Base-by-base conservation (phyloP, 1,140 invertebrate species). In the Steinernema feltiae region DNA sequence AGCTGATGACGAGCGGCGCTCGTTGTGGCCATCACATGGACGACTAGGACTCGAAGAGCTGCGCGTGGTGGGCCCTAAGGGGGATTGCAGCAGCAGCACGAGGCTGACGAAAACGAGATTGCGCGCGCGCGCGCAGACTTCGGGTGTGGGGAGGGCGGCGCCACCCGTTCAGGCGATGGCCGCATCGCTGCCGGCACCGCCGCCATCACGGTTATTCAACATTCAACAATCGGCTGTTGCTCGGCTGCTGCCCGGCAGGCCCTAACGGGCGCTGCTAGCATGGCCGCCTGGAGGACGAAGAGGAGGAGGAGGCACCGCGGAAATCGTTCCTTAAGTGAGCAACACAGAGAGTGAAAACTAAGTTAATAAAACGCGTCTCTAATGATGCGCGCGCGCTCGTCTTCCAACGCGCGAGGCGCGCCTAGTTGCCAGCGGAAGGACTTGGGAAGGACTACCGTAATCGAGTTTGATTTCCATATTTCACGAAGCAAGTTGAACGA, bases 81-180 rank as follows among this genome's bases (percentile, higher is more conserved):
- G 53, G 53, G 53, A 63, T 63, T 63, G 53, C 53, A 63, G 24
- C 53, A n/a, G n/a, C n/a, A n/a, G n/a, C n/a, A n/a, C n/a, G n/a
- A n/a, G n/a, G n/a, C n/a, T n/a, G 53, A 63, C 53, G 53, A 63
- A 63, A 63, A 63, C 53, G 53, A 63, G 53, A 63, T 63, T 63
- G 53, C 24, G 53, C 53, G 53, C 53, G 53, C 12, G 41, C 41
- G 41, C 7, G 41, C n/a, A n/a, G n/a, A n/a, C n/a, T n/a, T n/a
- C n/a, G n/a, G 24, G 24, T 15, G 15, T 63, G 53, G 3, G 53
- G n/a, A n/a, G 41, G 41, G 41, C 41, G 41, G 41, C 41, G 41
- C 53, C 24, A 63, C 53, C 24, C 53, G 53, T 27, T 63, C 24
- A 17, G 53, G 53, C 53, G 2, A 18, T 41, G 35, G 35, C 35